Percentiles rank a stretch among this genome's conserved stretches.
Conservation (phyloP, 2,888 invertebrate genomes). For the Cerastis leucographa region DNA sequence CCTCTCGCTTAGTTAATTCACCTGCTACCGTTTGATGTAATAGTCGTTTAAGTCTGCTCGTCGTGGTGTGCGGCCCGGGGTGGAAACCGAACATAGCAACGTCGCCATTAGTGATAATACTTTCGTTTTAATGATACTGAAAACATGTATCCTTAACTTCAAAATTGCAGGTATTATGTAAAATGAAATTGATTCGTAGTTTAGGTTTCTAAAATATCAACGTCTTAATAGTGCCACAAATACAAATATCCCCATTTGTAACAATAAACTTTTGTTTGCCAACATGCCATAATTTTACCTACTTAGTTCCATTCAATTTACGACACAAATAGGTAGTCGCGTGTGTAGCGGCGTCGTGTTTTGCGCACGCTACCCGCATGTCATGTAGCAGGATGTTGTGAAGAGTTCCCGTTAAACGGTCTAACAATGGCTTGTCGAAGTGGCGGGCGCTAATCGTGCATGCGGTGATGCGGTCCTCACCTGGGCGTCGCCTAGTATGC, state of each 20-base stretch:
- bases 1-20: conserved; percentile 80
- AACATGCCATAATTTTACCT: conserved; percentile 25
- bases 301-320: conserved; percentile 53
- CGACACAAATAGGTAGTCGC: conserved; percentile 42
- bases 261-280: conserved; percentile 22
- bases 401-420: conserved; percentile 63
- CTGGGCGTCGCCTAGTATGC: conserved; percentile 96
- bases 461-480: conserved; percentile 82
- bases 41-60: conserved; percentile 75
- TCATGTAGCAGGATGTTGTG: conserved; percentile 63
- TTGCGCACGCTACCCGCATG: conserved; percentile 60
- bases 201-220: not conserved
- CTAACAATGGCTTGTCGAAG: conserved; percentile 66
- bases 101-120: conserved; percentile 74
- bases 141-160: too few relatives aligned
- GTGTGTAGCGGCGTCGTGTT: conserved; percentile 49
- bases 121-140: conserved; percentile 64
- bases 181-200: not conserved
- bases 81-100: conserved; percentile 67
- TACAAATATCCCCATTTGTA: conserved; percentile 23
- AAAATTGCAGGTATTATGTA: not conserved
- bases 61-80: conserved; percentile 68
- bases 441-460: conserved; percentile 69
- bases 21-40: conserved; percentile 81
- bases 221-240: not conserved